These are phyloP conservation scores for Lepidocolaptes lacrymiger DNA, from an alignment of 2,797 vertebrate species.

Conservation along the genomic window DNA sequence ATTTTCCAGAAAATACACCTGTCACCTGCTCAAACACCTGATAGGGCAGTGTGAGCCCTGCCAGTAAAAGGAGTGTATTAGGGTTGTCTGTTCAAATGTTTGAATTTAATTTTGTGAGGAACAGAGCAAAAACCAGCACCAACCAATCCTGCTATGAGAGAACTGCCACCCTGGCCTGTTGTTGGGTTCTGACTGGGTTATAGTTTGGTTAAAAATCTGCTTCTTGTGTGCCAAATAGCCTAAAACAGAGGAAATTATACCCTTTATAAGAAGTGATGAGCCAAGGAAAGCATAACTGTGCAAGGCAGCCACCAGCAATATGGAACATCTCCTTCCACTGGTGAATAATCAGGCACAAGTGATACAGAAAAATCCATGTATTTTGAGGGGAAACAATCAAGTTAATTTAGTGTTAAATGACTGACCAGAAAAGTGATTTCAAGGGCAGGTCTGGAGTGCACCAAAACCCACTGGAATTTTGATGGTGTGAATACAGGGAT, in stretches of 20 bases:
- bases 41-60: neutral
- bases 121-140: neutral
- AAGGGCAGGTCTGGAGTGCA: neutral
- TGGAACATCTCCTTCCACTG: neutral
- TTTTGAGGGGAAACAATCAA: neutral
- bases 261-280: neutral
- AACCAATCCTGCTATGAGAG: neutral
- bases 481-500: neutral
- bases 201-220: neutral
- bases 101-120: neutral
- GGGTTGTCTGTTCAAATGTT: rapidly evolving
- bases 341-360: neutral
- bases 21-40: neutral
- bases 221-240: neutral
- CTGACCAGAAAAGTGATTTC: neutral
- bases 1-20: neutral
- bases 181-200: neutral
- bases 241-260: neutral
- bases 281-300: neutral
- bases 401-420: neutral
- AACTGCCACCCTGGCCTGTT: neutral
- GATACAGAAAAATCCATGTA: neutral
- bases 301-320: neutral
- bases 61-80: rapidly evolving
- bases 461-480: neutral